Evolutionary conservation across 2,113 vertebrate genomes (phyloP), one percentile per base, ranked within the genome.

Genomic region (Gnathonemus echidnorhynchus): DNA sequence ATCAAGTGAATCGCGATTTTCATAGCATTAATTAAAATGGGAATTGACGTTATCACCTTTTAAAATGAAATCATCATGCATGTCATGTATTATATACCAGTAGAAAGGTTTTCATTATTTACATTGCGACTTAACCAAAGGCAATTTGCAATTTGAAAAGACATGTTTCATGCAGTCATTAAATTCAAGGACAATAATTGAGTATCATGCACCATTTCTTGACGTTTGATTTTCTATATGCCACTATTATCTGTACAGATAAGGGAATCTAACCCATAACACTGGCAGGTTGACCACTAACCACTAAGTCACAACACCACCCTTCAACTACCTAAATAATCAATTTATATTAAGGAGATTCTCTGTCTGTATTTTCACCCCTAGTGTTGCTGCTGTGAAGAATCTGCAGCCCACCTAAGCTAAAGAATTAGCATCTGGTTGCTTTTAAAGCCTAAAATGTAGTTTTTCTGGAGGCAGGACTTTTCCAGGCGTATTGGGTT

Each of bases 21-120:
- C 48, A 50, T 35, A 52, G 13, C 85, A 52, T 87, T 85, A 87
- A 87, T 87, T 87, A 87, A 53, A 56, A 50, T 87, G 27, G 21
- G 15, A 48, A 21, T 87, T 56, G 53, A 52, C 13, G 48, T 53
- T 53, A 56, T 56, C n/a, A 19, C 50, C 15, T 87, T 49, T 53
- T 39, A 35, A 87, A 24, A 87, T 87, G 10, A 31, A 15, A 49
- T 45, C 45, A 50, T 86, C 42, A 42, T 42, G 35, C 15, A 80
- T 42, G 35, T 15, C 31, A 31, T 86, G 84, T 48, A 50, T 50
- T 86, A 10, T 49, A 11, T 50, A 86, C 19, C 46, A 27, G 45
- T 27, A 80, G 84, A 48, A 86, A n/a, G 21, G 48, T 21, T 50
- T 86, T 49, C 7, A 8, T 50, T 50, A 27, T 50, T 50, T 86